Percentiles rank a stretch among this genome's conserved stretches.
These are phyloP conservation scores for Spea hammondii DNA, from an alignment of 2,797 vertebrate genomes.

Conservation along the genomic window DNA sequence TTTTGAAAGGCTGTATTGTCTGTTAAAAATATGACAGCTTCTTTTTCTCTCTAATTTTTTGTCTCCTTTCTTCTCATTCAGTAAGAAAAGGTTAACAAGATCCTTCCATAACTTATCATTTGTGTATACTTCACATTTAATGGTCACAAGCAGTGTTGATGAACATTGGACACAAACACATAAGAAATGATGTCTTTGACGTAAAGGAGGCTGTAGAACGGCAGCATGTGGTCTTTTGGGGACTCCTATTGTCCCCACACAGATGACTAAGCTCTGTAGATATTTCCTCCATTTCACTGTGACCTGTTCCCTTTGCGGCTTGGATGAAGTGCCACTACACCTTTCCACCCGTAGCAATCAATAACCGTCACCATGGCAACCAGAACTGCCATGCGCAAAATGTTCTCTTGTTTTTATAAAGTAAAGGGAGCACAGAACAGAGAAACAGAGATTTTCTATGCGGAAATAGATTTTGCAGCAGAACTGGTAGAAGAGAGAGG, in stretches of 20 bases:
- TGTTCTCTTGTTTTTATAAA: conserved; percentile 30
- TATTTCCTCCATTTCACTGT: conserved; percentile 35
- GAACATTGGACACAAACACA: not conserved
- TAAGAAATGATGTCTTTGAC: not conserved
- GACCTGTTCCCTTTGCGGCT: conserved; percentile 38
- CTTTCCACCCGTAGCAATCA: conserved; percentile 46
- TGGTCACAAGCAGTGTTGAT: not conserved
- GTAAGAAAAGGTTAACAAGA: too few species aligned
- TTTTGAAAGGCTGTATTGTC: too few species aligned
- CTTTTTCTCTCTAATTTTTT: too few species aligned
- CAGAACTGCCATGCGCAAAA: conserved; percentile 26
- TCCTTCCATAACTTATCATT: too few species aligned
- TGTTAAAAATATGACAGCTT: too few species aligned
- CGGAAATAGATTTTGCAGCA: conserved; percentile 12
- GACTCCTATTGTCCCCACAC: conserved; percentile 18
- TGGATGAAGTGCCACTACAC: conserved; percentile 44
- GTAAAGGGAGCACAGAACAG: conserved; percentile 6
- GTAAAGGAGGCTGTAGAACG: conserved; percentile 14
- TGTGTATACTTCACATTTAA: not conserved
- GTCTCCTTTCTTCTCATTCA: too few species aligned
- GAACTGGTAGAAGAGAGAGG: not conserved
- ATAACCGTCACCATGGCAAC: conserved; percentile 48
- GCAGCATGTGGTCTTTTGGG: conserved; percentile 15
- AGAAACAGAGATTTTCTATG: conserved; percentile 29
- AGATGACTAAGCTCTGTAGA: conserved; percentile 46